These are phyloP conservation scores for Drosophila colorata DNA, from an alignment of 2,888 invertebrate genomes.

Conservation along the genomic window DNA sequence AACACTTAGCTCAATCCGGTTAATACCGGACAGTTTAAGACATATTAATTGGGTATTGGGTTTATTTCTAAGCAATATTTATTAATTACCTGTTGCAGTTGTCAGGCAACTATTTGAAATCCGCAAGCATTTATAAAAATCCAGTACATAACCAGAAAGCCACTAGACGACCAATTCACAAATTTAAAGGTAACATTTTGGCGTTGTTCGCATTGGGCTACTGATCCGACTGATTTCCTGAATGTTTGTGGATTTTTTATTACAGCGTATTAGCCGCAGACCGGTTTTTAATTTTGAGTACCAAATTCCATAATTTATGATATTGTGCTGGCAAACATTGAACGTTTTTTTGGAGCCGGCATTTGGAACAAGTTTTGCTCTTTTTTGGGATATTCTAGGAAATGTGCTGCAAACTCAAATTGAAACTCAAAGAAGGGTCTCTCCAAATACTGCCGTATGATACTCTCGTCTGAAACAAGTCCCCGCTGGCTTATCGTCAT, in stretches of 20 bases:
- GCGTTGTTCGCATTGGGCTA: conserved; percentile 1
- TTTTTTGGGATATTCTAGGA: conserved; percentile 34
- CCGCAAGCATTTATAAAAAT: background rate
- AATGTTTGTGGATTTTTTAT: conserved; percentile 72
- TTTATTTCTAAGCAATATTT: background rate
- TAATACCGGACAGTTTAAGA: background rate
- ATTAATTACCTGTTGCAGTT: background rate
- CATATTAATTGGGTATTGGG: background rate
- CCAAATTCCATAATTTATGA: conserved; percentile 71
- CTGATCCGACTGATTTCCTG: conserved; percentile 55
- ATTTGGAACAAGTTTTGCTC: conserved; percentile 54
- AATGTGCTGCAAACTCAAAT: conserved; percentile 22
- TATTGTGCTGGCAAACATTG: conserved; percentile 53
- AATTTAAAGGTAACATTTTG: conserved; percentile 2
- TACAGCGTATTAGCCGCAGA: conserved; percentile 58
- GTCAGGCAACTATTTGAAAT: background rate
- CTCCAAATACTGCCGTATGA: conserved; percentile 11
- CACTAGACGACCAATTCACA: background rate
- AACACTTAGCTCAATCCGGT: background rate
- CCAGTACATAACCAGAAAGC: background rate
- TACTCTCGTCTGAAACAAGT: conserved; percentile 31
- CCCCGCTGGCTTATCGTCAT: conserved; percentile 44
- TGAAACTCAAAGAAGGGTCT: conserved; percentile 11
- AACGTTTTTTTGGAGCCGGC: conserved; percentile 48
- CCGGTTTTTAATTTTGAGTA: conserved; percentile 37